phyloP scores from a whole-genome alignment of 1,140 invertebrate species.

The Apis dorsata region DNA sequence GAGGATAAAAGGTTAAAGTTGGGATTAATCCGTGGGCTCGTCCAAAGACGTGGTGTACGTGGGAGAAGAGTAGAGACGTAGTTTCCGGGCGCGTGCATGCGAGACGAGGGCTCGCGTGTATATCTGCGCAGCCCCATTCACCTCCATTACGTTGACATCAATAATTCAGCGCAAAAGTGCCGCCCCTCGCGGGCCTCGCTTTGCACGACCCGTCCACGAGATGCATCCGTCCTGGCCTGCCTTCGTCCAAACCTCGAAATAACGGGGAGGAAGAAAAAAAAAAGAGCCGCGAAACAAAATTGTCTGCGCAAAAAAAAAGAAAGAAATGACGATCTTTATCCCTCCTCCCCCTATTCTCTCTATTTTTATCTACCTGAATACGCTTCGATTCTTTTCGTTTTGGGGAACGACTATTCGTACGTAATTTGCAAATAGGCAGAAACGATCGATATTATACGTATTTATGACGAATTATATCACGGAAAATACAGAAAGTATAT shows the following conservation, averaged over 20 bases:
- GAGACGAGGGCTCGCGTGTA: constrained; percentile 35
- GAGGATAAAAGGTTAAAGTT: background rate
- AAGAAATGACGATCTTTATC: too few species aligned
- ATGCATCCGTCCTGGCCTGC: background rate
- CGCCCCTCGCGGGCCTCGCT: constrained; percentile 50
- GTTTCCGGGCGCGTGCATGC: constrained; percentile 46
- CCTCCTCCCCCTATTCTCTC: too few species aligned
- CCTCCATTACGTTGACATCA: constrained; percentile 68
- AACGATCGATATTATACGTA: too few species aligned
- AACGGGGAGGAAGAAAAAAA: constrained; percentile 34
- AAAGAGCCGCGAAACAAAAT: constrained; percentile 53
- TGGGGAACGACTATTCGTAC: too few species aligned
- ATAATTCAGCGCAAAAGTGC: constrained; percentile 66
- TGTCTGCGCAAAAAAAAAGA: constrained; percentile 16
- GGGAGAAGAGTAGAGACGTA: constrained; percentile 26
- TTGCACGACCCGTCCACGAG: constrained; percentile 34
- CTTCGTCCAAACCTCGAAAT: constrained; percentile 46
- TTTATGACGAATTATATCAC: too few species aligned
- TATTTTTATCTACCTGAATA: too few species aligned
- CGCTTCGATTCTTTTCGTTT: too few species aligned
- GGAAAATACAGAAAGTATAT: too few species aligned
- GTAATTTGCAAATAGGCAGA: too few species aligned
- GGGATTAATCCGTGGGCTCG: constrained; percentile 21
- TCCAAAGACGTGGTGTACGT: constrained; percentile 1
- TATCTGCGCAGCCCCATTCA: constrained; percentile 40